phyloP scores from a whole-genome alignment of 2,888 invertebrate genomes.

The Diarsia mendica region DNA sequence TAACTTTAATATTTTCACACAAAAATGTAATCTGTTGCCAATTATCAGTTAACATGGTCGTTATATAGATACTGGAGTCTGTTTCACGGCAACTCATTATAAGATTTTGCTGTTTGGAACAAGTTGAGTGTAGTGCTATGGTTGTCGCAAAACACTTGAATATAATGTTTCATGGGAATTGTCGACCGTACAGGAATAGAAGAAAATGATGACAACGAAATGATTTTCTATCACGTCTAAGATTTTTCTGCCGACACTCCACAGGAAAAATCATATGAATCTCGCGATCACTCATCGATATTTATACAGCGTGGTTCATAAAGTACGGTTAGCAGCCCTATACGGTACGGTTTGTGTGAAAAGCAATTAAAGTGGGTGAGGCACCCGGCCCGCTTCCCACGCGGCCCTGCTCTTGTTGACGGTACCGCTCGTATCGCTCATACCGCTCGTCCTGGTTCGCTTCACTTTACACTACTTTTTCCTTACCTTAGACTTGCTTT shows the following conservation, averaged over 20 bases:
- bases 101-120: constrained; percentile 40
- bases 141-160: constrained; percentile 24
- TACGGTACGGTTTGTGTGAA: constrained; percentile 69
- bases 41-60: constrained; percentile 52
- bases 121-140: constrained; percentile 18
- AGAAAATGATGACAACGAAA: not conserved
- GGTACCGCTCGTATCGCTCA: constrained; percentile 68
- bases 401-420: constrained; percentile 68
- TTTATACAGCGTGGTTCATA: constrained; percentile 45
- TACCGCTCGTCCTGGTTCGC: constrained; percentile 74
- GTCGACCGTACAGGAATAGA: not conserved
- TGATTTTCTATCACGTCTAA: not conserved
- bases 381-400: constrained; percentile 80
- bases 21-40: constrained; percentile 51
- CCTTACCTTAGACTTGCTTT: constrained; percentile 37
- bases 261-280: constrained; percentile 7
- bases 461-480: constrained; percentile 63
- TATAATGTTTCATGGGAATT: not conserved
- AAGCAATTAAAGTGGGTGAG: constrained; percentile 78
- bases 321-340: constrained; percentile 58
- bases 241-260: constrained; percentile 22
- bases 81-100: constrained; percentile 34
- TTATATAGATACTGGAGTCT: constrained; percentile 34
- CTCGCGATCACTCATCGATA: constrained; percentile 37
- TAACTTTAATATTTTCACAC: constrained; percentile 40